Conservation (phyloP, 2,888 invertebrate genomes). For the Clistopyga incitator region DNA sequence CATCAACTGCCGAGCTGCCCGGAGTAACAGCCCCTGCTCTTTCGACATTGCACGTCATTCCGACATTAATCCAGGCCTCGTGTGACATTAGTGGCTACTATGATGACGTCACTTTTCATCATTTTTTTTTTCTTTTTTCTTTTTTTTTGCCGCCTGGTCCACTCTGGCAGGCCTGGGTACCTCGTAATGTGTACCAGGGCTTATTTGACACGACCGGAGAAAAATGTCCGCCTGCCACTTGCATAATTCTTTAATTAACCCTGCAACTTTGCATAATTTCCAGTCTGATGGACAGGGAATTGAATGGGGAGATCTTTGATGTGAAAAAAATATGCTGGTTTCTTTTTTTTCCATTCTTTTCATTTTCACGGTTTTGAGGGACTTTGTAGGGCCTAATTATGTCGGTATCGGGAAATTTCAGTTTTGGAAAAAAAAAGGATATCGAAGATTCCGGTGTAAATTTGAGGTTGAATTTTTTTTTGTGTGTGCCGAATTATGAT, state of each 20-base stretch:
- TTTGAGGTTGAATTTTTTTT: too few relatives aligned
- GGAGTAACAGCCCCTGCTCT: slow-evolving; percentile 45
- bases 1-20: slow-evolving; percentile 37
- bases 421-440: too few relatives aligned
- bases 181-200: neutral
- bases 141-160: slow-evolving; percentile 3
- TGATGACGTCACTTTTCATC: slow-evolving; percentile 60
- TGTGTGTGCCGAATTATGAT: too few relatives aligned
- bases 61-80: slow-evolving; percentile 67
- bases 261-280: neutral
- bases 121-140: slow-evolving; percentile 26
- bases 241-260: neutral
- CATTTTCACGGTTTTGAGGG: too few relatives aligned
- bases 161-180: neutral
- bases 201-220: neutral
- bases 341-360: too few relatives aligned
- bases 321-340: too few relatives aligned
- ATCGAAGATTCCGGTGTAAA: too few relatives aligned
- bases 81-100: slow-evolving; percentile 64
- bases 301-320: too few relatives aligned
- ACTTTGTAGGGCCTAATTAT: too few relatives aligned
- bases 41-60: slow-evolving; percentile 68
- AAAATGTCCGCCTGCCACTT: neutral
- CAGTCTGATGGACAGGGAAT: too few relatives aligned
- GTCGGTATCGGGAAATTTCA: too few relatives aligned